Evolutionary conservation across 37 sponge, comb jelly and placozoan species (phyloP).

Genomic region (Chondrosia reniformis): DNA sequence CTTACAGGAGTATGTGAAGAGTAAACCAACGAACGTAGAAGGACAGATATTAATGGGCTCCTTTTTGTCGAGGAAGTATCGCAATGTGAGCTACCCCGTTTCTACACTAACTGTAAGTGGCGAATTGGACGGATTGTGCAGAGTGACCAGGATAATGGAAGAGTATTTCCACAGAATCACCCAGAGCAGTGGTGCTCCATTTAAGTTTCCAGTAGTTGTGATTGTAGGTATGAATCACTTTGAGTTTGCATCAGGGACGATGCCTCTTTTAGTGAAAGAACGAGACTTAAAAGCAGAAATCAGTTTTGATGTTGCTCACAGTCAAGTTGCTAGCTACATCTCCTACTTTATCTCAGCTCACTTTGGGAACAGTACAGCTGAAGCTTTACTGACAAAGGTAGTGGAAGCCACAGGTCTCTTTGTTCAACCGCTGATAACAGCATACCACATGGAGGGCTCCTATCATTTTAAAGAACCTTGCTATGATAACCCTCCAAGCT

Average conservation of each 20-base stretch:
- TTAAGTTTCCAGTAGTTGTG: slow-evolving; percentile 57
- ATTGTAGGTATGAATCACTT: slow-evolving; percentile 70
- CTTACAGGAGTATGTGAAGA: slow-evolving; percentile 59
- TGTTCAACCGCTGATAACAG: slow-evolving; percentile 55
- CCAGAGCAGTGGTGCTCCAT: not conserved
- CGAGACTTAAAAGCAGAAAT: slow-evolving; percentile 72
- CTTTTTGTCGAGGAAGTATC: slow-evolving; percentile 45
- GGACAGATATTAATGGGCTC: slow-evolving; percentile 68
- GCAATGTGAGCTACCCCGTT: slow-evolving; percentile 52
- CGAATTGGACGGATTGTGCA: slow-evolving; percentile 72
- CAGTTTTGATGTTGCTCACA: slow-evolving; percentile 51
- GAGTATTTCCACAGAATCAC: slow-evolving; percentile 56
- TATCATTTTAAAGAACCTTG: slow-evolving; percentile 75
- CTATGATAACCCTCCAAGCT: slow-evolving; percentile 53
- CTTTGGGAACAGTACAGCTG: not conserved
- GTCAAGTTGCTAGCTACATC: slow-evolving; percentile 22
- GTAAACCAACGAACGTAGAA: not conserved
- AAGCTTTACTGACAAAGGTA: not conserved
- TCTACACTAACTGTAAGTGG: slow-evolving; percentile 72
- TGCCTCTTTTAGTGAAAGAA: slow-evolving; percentile 33
- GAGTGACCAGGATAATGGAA: slow-evolving; percentile 76
- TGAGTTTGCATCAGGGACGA: slow-evolving; percentile 60
- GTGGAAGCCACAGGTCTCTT: slow-evolving; percentile 31
- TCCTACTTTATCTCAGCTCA: slow-evolving; percentile 32
- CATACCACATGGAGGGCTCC: slow-evolving; percentile 62